phyloP scores from a whole-genome alignment of 2,888 invertebrate genomes.

The Chrysolina americana region DNA sequence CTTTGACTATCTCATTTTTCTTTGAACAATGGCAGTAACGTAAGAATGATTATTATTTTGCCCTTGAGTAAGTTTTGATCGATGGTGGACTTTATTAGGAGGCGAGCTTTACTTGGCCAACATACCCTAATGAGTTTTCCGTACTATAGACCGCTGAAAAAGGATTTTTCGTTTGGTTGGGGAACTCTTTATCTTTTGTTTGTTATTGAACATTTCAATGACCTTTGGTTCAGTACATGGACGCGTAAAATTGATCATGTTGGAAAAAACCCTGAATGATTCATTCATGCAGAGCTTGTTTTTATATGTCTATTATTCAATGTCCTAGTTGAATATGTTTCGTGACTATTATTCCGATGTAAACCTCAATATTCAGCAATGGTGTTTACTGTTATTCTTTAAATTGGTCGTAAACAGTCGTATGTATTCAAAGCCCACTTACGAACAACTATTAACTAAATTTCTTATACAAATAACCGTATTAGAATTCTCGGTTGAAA shows the following conservation, averaged over 20 bases:
- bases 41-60: too few species aligned
- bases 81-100: too few species aligned
- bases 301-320: slow-evolving; percentile 6
- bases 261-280: slow-evolving; percentile 3
- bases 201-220: too few species aligned
- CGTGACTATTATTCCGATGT: slow-evolving; percentile 18
- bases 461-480: slow-evolving; percentile 23
- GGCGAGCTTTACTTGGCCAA: too few species aligned
- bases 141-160: too few species aligned
- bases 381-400: slow-evolving; percentile 40
- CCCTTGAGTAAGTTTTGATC: too few species aligned
- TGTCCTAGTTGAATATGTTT: slow-evolving; percentile 4
- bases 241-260: neutral
- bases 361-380: slow-evolving; percentile 18
- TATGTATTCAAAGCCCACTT: slow-evolving; percentile 16
- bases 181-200: too few species aligned
- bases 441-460: slow-evolving; percentile 18
- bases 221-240: neutral
- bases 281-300: neutral
- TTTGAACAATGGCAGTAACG: too few species aligned
- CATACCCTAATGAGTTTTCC: too few species aligned
- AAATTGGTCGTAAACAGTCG: slow-evolving; percentile 30
- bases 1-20: too few species aligned
- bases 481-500: neutral
- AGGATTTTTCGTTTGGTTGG: too few species aligned